These are phyloP conservation scores for Drosophila dunni DNA, from an alignment of 1,140 invertebrate genomes.

Conservation along the genomic window DNA sequence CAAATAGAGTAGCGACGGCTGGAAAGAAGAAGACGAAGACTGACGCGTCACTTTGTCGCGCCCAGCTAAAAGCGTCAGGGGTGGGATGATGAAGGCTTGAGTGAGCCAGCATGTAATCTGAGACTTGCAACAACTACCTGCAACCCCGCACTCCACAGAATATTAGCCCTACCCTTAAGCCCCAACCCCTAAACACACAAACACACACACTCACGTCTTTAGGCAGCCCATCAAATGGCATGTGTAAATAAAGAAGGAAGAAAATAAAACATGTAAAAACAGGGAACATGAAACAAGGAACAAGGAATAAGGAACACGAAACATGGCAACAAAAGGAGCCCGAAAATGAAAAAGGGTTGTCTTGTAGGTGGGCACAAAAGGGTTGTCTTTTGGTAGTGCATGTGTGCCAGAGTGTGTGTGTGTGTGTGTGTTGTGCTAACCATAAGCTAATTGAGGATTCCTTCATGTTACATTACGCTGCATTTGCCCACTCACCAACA, in stretches of 20 bases:
- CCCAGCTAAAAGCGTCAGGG: slow-evolving; percentile 36
- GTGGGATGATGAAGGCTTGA: neutral
- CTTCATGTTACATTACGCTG: slow-evolving; percentile 20
- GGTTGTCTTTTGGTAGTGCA: slow-evolving; percentile 32
- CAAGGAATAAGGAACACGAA: slow-evolving; percentile 12
- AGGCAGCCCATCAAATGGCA: slow-evolving; percentile 61
- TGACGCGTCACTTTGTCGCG: slow-evolving; percentile 37
- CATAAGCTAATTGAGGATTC: slow-evolving; percentile 66
- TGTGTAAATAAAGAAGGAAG: slow-evolving; percentile 62
- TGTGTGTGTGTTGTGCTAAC: slow-evolving; percentile 10
- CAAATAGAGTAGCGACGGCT: slow-evolving; percentile 35
- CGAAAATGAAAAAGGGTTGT: neutral
- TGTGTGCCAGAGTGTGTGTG: neutral
- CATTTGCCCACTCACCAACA: slow-evolving; percentile 43
- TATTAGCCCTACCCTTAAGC: slow-evolving; percentile 26
- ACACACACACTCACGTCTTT: slow-evolving; percentile 36
- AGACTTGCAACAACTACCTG: slow-evolving; percentile 52
- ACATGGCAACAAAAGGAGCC: slow-evolving; percentile 42
- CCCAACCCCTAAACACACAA: slow-evolving; percentile 28
- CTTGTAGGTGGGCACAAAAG: slow-evolving; percentile 16
- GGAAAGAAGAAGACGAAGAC: slow-evolving; percentile 1
- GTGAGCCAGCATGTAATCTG: slow-evolving; percentile 71
- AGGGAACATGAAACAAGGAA: slow-evolving; percentile 16
- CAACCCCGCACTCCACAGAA: slow-evolving; percentile 8
- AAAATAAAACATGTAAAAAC: slow-evolving; percentile 37